These are phyloP conservation scores for Sycobia sp. DNA, from an alignment of 1,140 invertebrate species.

Conservation along the genomic window DNA sequence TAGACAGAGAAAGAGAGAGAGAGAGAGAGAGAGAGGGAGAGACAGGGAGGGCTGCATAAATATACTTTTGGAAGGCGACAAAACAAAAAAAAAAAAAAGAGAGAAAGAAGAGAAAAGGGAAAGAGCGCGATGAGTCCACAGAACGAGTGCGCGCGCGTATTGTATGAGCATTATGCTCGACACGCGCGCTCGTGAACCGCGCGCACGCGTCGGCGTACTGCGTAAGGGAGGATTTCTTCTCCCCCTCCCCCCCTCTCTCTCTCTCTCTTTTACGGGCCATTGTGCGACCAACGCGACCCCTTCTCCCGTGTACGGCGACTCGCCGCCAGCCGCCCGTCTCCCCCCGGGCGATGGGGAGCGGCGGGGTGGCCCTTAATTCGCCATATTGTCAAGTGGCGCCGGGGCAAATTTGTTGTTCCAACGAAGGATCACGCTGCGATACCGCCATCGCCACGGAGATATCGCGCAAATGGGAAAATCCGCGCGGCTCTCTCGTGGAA, in stretches of 20 bases:
- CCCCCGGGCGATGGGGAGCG: not conserved
- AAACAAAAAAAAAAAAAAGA: too few relatives aligned
- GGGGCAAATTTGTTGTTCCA: slow-evolving; percentile 45
- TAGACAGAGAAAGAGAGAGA: not conserved
- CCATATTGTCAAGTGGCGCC: slow-evolving; percentile 46
- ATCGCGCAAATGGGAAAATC: too few relatives aligned
- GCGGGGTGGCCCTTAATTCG: slow-evolving; percentile 36
- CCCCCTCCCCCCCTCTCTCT: too few relatives aligned
- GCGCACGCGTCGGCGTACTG: not conserved
- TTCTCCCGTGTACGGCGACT: too few relatives aligned
- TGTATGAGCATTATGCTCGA: slow-evolving; percentile 15
- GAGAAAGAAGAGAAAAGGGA: not conserved
- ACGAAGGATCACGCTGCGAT: slow-evolving; percentile 40
- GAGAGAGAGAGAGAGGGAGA: not conserved
- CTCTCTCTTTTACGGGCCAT: slow-evolving; percentile 32
- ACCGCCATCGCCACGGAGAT: too few relatives aligned
- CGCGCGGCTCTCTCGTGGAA: not conserved
- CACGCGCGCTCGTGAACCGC: not conserved
- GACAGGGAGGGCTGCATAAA: not conserved
- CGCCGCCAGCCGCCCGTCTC: too few relatives aligned
- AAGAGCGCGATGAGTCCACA: slow-evolving; percentile 30
- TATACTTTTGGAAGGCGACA: too few relatives aligned
- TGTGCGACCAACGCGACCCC: too few relatives aligned
- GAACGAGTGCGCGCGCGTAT: slow-evolving; percentile 5
- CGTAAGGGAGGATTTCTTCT: slow-evolving; percentile 22